These are phyloP conservation scores for Montipora efflorescens DNA, from an alignment of 64 coral and sea anemone species.

Conservation along the genomic window DNA sequence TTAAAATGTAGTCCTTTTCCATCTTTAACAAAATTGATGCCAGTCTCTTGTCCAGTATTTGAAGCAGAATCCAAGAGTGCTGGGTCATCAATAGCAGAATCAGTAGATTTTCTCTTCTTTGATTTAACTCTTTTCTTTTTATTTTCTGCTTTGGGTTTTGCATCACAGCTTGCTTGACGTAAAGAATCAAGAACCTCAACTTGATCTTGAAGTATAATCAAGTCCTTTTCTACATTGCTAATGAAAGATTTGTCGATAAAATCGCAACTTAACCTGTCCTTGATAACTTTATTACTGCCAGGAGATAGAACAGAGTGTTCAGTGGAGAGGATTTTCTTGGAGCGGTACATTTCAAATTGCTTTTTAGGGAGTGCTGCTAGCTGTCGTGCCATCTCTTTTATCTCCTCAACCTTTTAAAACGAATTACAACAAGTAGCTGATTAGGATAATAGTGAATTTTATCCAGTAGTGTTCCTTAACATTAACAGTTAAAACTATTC, in stretches of 20 bases:
- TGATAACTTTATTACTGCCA: constrained; percentile 31
- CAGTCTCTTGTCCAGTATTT: neutral
- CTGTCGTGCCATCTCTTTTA: constrained; percentile 99
- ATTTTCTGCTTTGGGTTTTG: neutral
- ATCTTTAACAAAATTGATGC: neutral
- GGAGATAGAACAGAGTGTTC: constrained; percentile 34
- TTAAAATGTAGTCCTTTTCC: neutral
- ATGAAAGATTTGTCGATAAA: neutral
- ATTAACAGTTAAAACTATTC: neutral
- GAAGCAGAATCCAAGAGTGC: neutral
- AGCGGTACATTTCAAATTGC: constrained; percentile 88
- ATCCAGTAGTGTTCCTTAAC: no score
- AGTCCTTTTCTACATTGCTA: constrained; percentile 17
- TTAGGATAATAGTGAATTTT: neutral
- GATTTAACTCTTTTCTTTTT: constrained; percentile 33
- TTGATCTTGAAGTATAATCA: constrained; percentile 16
- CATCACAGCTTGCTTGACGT: neutral
- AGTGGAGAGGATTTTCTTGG: constrained; percentile 78
- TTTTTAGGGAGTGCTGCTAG: constrained; percentile 93
- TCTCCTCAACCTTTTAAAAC: constrained; percentile 79
- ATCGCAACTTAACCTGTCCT: constrained; percentile 37
- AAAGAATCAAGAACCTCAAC: neutral
- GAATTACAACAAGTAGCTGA: neutral
- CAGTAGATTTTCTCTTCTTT: constrained; percentile 18
- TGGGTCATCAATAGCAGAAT: neutral